Evolutionary conservation across 2,113 vertebrate genomes (phyloP), one percentile per base, ranked within the genome.

Genomic region (Halichoeres trimaculatus): DNA sequence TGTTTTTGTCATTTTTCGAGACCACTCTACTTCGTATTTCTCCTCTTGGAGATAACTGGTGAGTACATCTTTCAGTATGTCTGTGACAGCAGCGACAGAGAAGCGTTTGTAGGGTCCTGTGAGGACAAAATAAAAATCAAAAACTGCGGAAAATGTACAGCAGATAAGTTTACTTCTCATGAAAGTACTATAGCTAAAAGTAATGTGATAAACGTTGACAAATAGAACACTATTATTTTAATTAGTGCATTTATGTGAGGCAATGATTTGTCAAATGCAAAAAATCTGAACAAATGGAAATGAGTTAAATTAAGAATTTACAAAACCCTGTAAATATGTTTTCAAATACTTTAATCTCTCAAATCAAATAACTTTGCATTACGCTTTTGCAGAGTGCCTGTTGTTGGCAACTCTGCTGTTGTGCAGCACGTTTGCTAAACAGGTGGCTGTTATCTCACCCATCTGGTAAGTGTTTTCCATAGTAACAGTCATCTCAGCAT

Each of bases 11-110:
- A 95, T 91, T 65, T 96, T 93, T 78, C 94, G 90, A 84, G 96
- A 96, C 34, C 93, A 86, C 17, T 94, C 95, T 0, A 90, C 89
- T 76, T 97, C 96, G 80, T 97, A 98, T 24, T 87, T 88, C 87
- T 92, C 94, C 60, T 96, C 94, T 83, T 93, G 92, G 41, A 97
- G 92, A 62, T 92, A 93, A 68, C 67, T 94, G 12, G 83, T 91
- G 20, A 98, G 86, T 24, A 95, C 96, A 0, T 97, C 97, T 90
- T 92, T 90, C 87, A 99, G 91, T 80, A 99, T 96, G 14, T 84
- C 88, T 16, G 91, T 92, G 74, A 96, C 94, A 16, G 74, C 84
- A 5, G 68, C 45, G 60, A 87, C 89, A 16, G 96, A 95, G 85
- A 98, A 97, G 45, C 83, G 91, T 71, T 77, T 73, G 30, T 12